Evolutionary conservation across 2,888 invertebrate species (phyloP).

Genomic region (Agrilus biguttatus): DNA sequence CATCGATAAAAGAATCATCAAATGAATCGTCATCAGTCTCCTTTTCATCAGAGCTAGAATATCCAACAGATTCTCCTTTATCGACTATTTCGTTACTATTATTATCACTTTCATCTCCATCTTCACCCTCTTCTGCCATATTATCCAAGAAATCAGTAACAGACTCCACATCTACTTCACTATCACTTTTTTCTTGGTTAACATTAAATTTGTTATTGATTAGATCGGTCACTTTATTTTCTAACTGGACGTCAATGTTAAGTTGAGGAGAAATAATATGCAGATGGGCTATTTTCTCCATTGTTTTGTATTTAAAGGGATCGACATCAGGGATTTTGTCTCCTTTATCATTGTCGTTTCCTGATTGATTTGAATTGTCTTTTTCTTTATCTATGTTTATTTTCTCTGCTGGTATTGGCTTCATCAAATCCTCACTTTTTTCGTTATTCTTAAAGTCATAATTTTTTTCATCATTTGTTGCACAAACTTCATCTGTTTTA

Average conservation of each 20-base stretch:
- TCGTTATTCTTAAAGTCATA: no score
- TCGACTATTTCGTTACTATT: slow-evolving; percentile 25
- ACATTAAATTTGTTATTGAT: no score
- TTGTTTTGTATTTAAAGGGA: no score
- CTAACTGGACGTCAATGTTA: no score
- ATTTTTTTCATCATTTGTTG: no score
- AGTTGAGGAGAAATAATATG: no score
- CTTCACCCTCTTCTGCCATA: slow-evolving; percentile 27
- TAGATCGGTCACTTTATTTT: no score
- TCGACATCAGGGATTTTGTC: no score
- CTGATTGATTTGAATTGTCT: neutral
- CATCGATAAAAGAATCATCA: slow-evolving; percentile 21
- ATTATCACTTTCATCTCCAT: slow-evolving; percentile 25
- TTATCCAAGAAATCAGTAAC: slow-evolving; percentile 15
- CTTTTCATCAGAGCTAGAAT: slow-evolving; percentile 13
- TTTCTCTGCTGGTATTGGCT: neutral
- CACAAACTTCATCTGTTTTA: no score
- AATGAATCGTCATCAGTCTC: slow-evolving; percentile 16
- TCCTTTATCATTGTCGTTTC: neutral
- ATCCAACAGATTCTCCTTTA: slow-evolving; percentile 26
- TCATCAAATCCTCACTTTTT: no score
- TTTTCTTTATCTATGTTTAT: neutral
- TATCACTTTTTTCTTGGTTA: neutral
- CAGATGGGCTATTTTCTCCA: no score
- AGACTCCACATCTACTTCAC: slow-evolving; percentile 3